phyloP scores from a whole-genome alignment of 2,888 invertebrate species.

The Loripinus fragilis region DNA sequence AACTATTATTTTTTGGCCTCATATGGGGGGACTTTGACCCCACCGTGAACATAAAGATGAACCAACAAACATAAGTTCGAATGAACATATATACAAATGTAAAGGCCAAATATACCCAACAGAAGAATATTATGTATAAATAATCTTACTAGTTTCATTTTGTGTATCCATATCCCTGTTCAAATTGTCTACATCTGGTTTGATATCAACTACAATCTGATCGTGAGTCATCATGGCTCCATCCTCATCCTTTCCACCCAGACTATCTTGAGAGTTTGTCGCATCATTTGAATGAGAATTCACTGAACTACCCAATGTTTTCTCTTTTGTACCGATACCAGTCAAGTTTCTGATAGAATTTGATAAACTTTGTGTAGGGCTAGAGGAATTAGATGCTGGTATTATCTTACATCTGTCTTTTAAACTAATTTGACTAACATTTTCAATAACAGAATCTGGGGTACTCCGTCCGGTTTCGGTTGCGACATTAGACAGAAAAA shows the following conservation, averaged over 20 bases:
- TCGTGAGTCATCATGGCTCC: not conserved
- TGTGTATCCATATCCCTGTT: not conserved
- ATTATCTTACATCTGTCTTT: too few species aligned
- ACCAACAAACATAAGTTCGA: too few species aligned
- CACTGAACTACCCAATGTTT: too few species aligned
- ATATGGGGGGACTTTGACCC: too few species aligned
- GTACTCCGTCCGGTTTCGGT: not conserved
- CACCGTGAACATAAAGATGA: too few species aligned
- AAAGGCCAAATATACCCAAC: too few species aligned
- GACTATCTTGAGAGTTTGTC: not conserved
- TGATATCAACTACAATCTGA: not conserved
- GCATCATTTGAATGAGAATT: not conserved
- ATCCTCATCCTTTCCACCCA: not conserved
- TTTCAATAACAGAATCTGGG: not conserved
- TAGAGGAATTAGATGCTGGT: not conserved
- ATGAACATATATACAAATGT: too few species aligned
- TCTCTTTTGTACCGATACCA: not conserved
- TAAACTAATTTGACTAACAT: constrained; percentile 5
- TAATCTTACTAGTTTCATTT: not conserved
- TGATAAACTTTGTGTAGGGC: not conserved
- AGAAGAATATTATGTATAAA: too few species aligned
- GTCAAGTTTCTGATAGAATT: not conserved
- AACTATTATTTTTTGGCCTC: too few species aligned
- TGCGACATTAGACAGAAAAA: not conserved
- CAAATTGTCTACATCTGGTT: not conserved